These are phyloP conservation scores for Chelonus formosanus DNA, from an alignment of 2,888 invertebrate species.

Conservation along the genomic window DNA sequence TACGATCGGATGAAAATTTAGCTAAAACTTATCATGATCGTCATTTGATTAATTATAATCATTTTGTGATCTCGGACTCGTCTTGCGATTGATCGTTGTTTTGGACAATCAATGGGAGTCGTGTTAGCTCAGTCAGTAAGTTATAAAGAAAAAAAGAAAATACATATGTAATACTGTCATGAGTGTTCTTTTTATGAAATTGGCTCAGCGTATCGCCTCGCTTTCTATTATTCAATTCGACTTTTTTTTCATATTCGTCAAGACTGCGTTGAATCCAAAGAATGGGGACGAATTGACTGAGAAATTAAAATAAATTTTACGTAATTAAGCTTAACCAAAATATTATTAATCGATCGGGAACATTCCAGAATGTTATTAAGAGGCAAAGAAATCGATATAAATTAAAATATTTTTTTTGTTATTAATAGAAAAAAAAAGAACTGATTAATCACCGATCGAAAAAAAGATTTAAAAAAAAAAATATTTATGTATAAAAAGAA, in stretches of 20 bases:
- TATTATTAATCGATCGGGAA: conserved; percentile 41
- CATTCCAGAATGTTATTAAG: conserved; percentile 42
- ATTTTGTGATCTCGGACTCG: conserved; percentile 20
- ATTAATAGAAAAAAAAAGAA: conserved; percentile 25
- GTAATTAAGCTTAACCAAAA: conserved; percentile 47
- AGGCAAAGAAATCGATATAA: conserved; percentile 27
- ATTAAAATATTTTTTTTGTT: conserved; percentile 29
- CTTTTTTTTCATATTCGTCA: conserved; percentile 43
- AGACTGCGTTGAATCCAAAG: conserved; percentile 60
- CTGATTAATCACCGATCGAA: neutral
- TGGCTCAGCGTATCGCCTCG: conserved; percentile 30
- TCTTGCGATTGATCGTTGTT: conserved; percentile 12
- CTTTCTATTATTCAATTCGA: conserved; percentile 17
- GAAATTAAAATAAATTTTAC: conserved; percentile 48
- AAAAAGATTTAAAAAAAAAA: too few relatives aligned
- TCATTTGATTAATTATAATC: too few relatives aligned
- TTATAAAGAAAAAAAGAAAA: too few relatives aligned
- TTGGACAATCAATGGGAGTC: conserved; percentile 16
- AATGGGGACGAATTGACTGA: conserved; percentile 53
- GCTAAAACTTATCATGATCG: neutral
- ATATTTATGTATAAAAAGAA: too few relatives aligned
- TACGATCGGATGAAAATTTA: conserved; percentile 7
- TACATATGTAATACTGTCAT: neutral
- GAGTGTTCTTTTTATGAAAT: conserved; percentile 10
- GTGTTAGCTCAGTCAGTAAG: too few relatives aligned